These are phyloP conservation scores for Varanus komodoensis DNA, from an alignment of 2,113 vertebrate genomes.

Conservation along the genomic window DNA sequence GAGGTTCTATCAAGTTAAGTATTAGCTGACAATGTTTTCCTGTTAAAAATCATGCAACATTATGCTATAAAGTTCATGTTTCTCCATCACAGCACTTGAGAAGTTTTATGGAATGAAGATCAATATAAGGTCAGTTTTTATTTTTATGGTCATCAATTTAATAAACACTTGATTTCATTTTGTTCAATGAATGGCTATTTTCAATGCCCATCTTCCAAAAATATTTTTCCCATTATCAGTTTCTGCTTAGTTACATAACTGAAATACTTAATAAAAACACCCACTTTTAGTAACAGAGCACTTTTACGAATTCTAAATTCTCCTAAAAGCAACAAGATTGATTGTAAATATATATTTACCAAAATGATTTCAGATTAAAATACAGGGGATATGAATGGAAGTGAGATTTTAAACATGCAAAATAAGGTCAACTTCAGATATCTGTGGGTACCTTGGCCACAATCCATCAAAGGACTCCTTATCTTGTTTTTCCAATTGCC, in stretches of 20 bases:
- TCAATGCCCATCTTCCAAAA: neutral
- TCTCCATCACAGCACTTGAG: neutral
- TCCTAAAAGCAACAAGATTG: neutral
- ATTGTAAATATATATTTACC: conserved; percentile 1
- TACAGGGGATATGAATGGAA: conserved; percentile 1
- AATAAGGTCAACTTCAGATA: neutral
- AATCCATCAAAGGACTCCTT: neutral
- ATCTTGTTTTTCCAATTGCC: neutral
- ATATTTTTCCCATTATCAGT: neutral
- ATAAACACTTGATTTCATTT: neutral
- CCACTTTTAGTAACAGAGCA: neutral
- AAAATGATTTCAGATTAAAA: conserved; percentile 18
- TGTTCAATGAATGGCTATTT: neutral
- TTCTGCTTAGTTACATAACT: neutral
- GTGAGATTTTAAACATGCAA: neutral
- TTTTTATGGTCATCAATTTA: neutral
- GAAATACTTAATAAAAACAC: neutral
- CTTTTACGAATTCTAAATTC: conserved; percentile 2
- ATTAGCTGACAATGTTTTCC: fast-evolving
- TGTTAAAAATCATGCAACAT: neutral
- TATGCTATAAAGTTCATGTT: neutral
- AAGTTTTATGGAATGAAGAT: neutral
- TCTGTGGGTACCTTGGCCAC: neutral
- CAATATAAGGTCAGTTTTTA: neutral
- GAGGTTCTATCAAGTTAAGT: neutral